Evolutionary conservation across 2,113 vertebrate species (phyloP).

Genomic region (Tonatia bakeri): DNA sequence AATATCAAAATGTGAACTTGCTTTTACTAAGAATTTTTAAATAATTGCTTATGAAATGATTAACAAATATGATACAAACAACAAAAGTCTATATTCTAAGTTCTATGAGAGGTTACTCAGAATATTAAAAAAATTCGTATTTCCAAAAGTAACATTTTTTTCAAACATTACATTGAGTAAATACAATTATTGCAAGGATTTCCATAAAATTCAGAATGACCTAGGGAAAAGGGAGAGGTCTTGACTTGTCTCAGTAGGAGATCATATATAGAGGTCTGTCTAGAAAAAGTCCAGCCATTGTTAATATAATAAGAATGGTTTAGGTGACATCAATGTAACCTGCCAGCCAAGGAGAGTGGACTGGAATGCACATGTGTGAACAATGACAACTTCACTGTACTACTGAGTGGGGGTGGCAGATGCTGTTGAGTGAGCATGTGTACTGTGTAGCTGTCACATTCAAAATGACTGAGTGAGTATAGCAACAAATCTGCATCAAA

Average conservation of each 20-base stretch:
- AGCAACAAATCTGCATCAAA: too few relatives aligned
- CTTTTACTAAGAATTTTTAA: slow-evolving; percentile 6
- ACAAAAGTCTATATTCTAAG: neutral
- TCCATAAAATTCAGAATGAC: neutral
- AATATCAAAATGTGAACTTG: neutral
- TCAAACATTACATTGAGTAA: slow-evolving; percentile 13
- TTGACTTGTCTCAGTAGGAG: neutral
- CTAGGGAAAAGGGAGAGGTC: neutral
- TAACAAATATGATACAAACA: neutral
- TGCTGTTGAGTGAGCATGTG: too few relatives aligned
- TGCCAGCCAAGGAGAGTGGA: too few relatives aligned
- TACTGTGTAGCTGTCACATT: too few relatives aligned
- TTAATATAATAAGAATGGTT: too few relatives aligned
- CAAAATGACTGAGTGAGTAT: too few relatives aligned
- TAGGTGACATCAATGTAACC: too few relatives aligned
- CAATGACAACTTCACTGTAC: too few relatives aligned
- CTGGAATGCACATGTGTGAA: too few relatives aligned
- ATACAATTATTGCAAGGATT: neutral
- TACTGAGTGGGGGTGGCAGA: too few relatives aligned
- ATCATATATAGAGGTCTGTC: neutral
- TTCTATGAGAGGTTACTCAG: neutral
- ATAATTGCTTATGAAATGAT: neutral
- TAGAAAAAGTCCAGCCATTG: too few relatives aligned
- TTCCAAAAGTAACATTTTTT: slow-evolving; percentile 32
- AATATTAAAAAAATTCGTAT: neutral